A percentile compares a stretch with the other conserved stretches of the same genome.
These are phyloP conservation scores for Heliocidaris erythrogramma DNA, from an alignment of 35 echinoderm and acorn worm genomes.

Conservation along the genomic window DNA sequence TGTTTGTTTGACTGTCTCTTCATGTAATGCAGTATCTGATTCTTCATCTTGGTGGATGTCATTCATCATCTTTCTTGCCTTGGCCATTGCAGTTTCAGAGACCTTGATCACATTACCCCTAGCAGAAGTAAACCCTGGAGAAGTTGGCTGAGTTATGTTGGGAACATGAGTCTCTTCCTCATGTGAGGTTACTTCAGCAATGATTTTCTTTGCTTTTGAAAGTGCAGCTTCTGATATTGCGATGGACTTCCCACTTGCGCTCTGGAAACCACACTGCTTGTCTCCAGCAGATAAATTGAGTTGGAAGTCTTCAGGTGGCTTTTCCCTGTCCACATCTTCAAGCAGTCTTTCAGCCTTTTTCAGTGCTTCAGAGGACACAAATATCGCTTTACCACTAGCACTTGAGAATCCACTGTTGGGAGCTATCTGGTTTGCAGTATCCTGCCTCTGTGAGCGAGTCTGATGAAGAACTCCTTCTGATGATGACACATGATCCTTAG, in stretches of 20 bases:
- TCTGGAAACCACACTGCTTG: slow-evolving; percentile 25
- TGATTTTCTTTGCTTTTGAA: slow-evolving; percentile 48
- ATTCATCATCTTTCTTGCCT: slow-evolving; percentile 53
- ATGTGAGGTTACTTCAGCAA: slow-evolving; percentile 23
- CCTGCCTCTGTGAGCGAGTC: neutral
- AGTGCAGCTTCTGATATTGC: slow-evolving; percentile 59
- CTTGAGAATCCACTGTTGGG: neutral
- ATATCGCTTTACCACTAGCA: slow-evolving; percentile 19
- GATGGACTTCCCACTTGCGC: slow-evolving; percentile 63
- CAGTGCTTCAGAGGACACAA: neutral
- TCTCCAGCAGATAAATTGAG: neutral
- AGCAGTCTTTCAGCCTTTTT: slow-evolving; percentile 27
- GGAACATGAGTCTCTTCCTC: neutral
- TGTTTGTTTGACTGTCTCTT: neutral
- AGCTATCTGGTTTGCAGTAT: neutral
- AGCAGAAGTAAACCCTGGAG: slow-evolving; percentile 67
- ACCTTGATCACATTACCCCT: slow-evolving; percentile 58
- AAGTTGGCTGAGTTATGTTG: neutral
- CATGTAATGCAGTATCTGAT: neutral
- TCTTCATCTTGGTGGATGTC: neutral
- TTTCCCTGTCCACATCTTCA: neutral
- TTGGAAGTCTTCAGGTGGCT: neutral
- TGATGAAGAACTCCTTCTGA: neutral
- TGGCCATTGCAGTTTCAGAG: slow-evolving; percentile 51
- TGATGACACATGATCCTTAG: neutral